These are phyloP conservation scores for Onychostoma macrolepis DNA, from an alignment of 2,113 vertebrate genomes.

Conservation along the genomic window DNA sequence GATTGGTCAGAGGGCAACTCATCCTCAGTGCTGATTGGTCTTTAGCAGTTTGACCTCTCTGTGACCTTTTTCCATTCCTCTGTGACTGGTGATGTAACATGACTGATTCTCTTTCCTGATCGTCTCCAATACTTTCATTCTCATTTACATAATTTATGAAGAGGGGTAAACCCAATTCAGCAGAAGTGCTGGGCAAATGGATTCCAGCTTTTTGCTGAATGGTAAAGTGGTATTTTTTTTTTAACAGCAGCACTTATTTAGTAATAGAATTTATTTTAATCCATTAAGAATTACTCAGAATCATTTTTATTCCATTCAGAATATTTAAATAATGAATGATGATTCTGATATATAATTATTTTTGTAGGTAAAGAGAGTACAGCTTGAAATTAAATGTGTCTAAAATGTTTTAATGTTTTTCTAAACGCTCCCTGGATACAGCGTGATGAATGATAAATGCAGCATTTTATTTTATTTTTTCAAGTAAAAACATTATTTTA, in stretches of 20 bases:
- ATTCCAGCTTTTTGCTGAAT: background rate
- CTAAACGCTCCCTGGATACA: background rate
- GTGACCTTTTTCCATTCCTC: conserved; percentile 20
- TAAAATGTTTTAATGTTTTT: background rate
- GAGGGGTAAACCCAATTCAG: background rate
- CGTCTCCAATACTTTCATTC: conserved; percentile 17
- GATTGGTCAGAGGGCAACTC: background rate
- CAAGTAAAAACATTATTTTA: too few relatives aligned
- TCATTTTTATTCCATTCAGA: too few relatives aligned
- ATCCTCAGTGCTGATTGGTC: background rate
- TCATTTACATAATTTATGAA: conserved; percentile 35
- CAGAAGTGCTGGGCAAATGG: background rate
- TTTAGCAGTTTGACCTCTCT: conserved; percentile 1
- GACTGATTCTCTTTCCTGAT: background rate
- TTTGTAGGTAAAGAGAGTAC: background rate
- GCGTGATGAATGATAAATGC: background rate
- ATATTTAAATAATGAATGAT: too few relatives aligned
- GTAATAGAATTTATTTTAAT: too few relatives aligned
- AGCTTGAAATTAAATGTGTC: background rate
- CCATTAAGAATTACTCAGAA: too few relatives aligned
- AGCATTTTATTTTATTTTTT: too few relatives aligned
- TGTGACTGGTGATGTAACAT: conserved; percentile 28
- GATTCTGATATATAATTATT: too few relatives aligned
- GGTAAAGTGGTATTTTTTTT: background rate
- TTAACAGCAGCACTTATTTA: too few relatives aligned